Evolutionary conservation across 2,113 vertebrate species (phyloP).

Genomic region (Antechinus flavipes): DNA sequence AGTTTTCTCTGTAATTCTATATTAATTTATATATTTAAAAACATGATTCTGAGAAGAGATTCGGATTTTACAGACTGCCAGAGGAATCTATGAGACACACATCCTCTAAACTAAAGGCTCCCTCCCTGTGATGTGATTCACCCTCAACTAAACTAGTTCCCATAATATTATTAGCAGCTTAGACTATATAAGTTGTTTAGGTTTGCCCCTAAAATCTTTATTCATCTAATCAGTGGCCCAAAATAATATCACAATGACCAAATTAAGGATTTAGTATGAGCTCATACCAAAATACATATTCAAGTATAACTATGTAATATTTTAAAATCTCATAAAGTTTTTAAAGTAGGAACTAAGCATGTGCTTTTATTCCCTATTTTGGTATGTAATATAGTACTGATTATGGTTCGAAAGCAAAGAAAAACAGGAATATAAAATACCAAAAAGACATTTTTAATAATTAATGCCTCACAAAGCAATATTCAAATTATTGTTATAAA

Average conservation of each 20-base stretch:
- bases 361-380: constrained; percentile 71
- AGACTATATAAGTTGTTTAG: constrained; percentile 66
- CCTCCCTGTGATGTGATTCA: neutral
- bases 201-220: constrained; percentile 68
- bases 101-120: neutral
- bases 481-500: constrained; percentile 65
- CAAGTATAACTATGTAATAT: constrained; percentile 65
- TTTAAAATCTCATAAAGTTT: constrained; percentile 46
- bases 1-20: neutral
- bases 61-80: neutral
- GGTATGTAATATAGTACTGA: constrained; percentile 56
- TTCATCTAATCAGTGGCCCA: constrained; percentile 59
- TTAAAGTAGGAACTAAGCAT: constrained; percentile 70
- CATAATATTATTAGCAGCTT: constrained; percentile 64
- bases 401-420: constrained; percentile 60
- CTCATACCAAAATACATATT: constrained; percentile 63
- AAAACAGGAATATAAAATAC: constrained; percentile 62
- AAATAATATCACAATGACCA: constrained; percentile 69
- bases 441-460: constrained; percentile 63
- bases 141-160: constrained; percentile 54
- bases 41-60: neutral
- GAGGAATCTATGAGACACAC: neutral
- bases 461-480: constrained; percentile 77
- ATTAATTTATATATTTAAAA: neutral
- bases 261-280: constrained; percentile 68